These are phyloP conservation scores for Phaonia tiefii DNA, from an alignment of 2,888 invertebrate species.

Conservation along the genomic window DNA sequence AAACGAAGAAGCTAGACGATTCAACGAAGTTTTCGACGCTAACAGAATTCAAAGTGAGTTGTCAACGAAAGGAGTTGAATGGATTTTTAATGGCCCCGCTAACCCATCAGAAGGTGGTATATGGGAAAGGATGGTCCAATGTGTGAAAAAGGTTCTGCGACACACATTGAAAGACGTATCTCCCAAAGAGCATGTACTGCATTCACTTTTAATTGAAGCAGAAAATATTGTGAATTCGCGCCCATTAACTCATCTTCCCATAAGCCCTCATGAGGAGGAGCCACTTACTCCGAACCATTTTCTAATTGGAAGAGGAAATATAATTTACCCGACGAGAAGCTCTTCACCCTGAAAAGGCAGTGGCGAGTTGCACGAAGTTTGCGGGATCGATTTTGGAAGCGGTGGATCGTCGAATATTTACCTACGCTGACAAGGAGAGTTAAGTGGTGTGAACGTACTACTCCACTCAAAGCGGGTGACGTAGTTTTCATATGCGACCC, in stretches of 20 bases:
- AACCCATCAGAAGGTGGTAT: slow-evolving; percentile 29
- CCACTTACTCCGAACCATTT: slow-evolving; percentile 10
- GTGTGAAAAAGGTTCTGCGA: slow-evolving; percentile 54
- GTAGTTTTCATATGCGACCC: slow-evolving; percentile 24
- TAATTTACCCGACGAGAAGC: background rate
- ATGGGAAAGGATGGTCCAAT: no score
- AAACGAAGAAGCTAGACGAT: slow-evolving; percentile 3
- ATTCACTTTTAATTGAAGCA: no score
- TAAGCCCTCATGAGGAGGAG: slow-evolving; percentile 56
- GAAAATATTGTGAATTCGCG: no score
- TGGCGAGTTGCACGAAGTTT: slow-evolving; percentile 14
- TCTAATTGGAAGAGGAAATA: background rate
- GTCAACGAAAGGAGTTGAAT: slow-evolving; percentile 13
- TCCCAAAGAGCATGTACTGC: no score
- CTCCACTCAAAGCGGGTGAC: background rate
- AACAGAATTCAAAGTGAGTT: background rate
- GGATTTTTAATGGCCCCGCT: slow-evolving; percentile 28
- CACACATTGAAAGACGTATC: slow-evolving; percentile 65
- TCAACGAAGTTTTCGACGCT: slow-evolving; percentile 9
- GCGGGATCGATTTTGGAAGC: slow-evolving; percentile 11
- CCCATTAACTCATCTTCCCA: no score
- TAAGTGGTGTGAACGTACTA: slow-evolving; percentile 33
- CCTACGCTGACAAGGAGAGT: slow-evolving; percentile 13
- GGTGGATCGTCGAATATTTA: slow-evolving; percentile 26
- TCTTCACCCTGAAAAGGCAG: slow-evolving; percentile 3